These are phyloP conservation scores for Ostrea denselamellosa DNA, from an alignment of 1,140 invertebrate genomes.

Conservation along the genomic window DNA sequence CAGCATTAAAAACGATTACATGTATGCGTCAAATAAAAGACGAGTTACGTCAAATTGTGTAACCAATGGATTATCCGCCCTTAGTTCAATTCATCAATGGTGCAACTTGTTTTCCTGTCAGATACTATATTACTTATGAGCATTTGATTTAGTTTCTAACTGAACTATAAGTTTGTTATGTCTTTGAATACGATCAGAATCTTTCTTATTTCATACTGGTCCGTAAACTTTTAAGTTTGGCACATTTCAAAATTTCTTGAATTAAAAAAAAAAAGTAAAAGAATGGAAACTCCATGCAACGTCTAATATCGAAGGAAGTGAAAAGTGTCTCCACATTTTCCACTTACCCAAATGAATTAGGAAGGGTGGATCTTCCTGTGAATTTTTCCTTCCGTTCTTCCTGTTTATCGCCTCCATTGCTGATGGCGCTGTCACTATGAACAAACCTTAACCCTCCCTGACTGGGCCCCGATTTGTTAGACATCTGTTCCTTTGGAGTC, in stretches of 20 bases:
- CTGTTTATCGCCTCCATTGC: neutral
- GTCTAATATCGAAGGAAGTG: no score
- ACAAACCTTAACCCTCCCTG: constrained; percentile 3
- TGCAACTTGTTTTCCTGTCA: no score
- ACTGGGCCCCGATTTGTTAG: neutral
- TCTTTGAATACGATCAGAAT: no score
- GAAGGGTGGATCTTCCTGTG: constrained; percentile 48
- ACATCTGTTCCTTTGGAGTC: neutral
- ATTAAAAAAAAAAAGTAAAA: no score
- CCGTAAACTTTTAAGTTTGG: no score
- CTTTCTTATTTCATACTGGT: no score
- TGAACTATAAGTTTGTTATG: no score
- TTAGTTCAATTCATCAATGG: neutral
- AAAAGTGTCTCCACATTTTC: neutral
- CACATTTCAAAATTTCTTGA: no score
- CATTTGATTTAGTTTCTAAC: no score
- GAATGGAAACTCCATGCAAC: no score
- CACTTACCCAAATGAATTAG: constrained; percentile 50
- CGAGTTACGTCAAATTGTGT: neutral
- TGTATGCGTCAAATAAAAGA: neutral
- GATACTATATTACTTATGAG: no score
- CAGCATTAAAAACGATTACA: neutral
- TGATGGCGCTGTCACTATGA: neutral
- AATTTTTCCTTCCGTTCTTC: constrained; percentile 47
- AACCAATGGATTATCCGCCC: neutral